Evolutionary conservation across 2,113 vertebrate species (phyloP).

Genomic region (Myotis yumanensis): DNA sequence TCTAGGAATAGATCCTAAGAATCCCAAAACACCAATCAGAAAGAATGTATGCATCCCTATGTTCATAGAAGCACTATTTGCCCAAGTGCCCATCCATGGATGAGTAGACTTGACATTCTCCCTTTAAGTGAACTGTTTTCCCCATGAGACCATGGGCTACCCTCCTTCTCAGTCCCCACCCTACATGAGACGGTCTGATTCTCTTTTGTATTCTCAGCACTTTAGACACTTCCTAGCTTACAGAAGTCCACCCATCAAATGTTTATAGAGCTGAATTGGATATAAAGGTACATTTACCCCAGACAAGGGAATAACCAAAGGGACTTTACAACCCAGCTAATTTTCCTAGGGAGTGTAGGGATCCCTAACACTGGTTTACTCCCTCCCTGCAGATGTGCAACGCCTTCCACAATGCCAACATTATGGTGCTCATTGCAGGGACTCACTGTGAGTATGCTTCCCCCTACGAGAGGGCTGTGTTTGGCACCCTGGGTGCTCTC

Average conservation of each 20-base stretch:
- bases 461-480: background rate
- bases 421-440: slow-evolving; percentile 76
- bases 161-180: background rate
- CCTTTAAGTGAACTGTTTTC: background rate
- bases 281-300: background rate
- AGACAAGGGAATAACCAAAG: background rate
- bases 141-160: background rate
- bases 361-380: background rate
- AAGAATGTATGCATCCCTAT: no score
- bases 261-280: background rate
- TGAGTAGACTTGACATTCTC: no score
- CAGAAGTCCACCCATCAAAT: background rate
- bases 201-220: background rate
- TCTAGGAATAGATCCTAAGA: no score
- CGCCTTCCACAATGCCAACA: slow-evolving; percentile 75
- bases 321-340: background rate
- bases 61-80: no score
- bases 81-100: no score
- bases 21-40: no score
- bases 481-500: background rate
- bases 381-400: slow-evolving; percentile 79
- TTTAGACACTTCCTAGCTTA: background rate
- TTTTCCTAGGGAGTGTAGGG: background rate
- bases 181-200: background rate
- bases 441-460: slow-evolving; percentile 80